Base-by-base conservation (phyloP, 1,140 invertebrate species). In the Drosophila simulans region DNA sequence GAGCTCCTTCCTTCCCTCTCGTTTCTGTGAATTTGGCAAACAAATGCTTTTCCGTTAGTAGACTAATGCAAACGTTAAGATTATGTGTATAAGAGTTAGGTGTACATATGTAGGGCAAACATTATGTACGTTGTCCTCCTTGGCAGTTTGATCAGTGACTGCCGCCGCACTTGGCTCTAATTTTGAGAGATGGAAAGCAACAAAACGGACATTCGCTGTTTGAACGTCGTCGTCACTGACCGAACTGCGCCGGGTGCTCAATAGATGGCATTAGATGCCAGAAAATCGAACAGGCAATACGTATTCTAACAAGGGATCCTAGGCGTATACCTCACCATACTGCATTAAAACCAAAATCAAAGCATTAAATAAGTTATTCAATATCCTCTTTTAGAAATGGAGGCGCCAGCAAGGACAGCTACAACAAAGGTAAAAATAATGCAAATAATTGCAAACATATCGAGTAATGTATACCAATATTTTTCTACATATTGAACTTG, bases 371-470 rank as follows among this genome's bases (percentile, higher is more conserved):
- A 94, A 94, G 94, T 93, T 89, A 93, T 93, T 71, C 94, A 94
- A 94, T 95, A 95, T 95, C 95, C 95, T 96, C 94, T 96, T 96
- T 95, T 96, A 96, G 95, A 95, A 95, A 94, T 94, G 95, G 95
- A 95, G 95, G 96, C 95, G 95, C 95, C 95, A 95, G 94, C 94
- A 95, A 94, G 94, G 95, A 95, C 95, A 95, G 95, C 96, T 96
- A 94, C 95, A 96, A 96, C 94, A 96, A 96, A 96, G 96, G 96
- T 96, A 96, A 96, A 95, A 95, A 95, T 81, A 85, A 85, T 90
- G 85, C 89, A 91, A 91, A 60, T 53, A 40, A 73, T 82, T 91
- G 80, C 89, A 74, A 77, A 51, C 51, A 73, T 77, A 88, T 84
- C 89, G 84, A 89, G 89, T 91, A 91, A 91, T 82, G 89, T 91